Evolutionary conservation across 2,888 invertebrate genomes (phyloP), one percentile per base, ranked within the genome.

Genomic region (Clunio marinus): DNA sequence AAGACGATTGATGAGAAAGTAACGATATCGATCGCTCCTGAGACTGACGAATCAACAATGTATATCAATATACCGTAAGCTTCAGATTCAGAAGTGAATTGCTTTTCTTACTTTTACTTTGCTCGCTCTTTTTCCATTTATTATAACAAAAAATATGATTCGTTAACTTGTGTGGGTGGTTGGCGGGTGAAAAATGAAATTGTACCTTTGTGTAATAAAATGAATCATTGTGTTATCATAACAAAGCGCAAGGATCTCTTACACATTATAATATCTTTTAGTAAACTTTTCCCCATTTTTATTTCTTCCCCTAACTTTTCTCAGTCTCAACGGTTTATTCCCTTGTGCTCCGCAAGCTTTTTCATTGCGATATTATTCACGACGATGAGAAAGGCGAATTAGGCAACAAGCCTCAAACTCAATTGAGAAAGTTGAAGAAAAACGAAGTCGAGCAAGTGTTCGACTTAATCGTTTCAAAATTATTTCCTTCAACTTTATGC

Each of bases 161-260:
- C 32, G 32, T 10, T 5, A 5, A 32, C 45, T n/a, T 45, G 7
- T 45, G 7, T 15, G 15, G 4, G 3, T 45, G 13, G 15, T n/a
- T 15, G 17, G 7, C n/a, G 17, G n/a, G 25, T 7, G 57, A 15
- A 57, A 20, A 57, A 13, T 3, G 27, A 45, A 45, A 45, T 45
- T 45, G 15, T 45, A 45, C 57, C 10, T 27, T 57, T 57, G 27
- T 27, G 27, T 27, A 27, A 57, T 24, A 27, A 25, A 27, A 27
- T 57, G n/a, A 57, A 57, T 27, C 51, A 51, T 41, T 41, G 41
- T 51, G 51, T 7, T 57, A 27, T 57, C 57, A 57, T n/a, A 24
- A 57, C 27, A 51, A 51, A 41, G 41, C 41, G 7, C 24, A 3
- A n/a, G n/a, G 20, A 51, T 51, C 51, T 20, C 24, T 22, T 4